A percentile compares a stretch with the other conserved stretches of the same genome.
phyloP scores from a whole-genome alignment of 2,797 vertebrate species.

The Kryptopterus vitreolus region DNA sequence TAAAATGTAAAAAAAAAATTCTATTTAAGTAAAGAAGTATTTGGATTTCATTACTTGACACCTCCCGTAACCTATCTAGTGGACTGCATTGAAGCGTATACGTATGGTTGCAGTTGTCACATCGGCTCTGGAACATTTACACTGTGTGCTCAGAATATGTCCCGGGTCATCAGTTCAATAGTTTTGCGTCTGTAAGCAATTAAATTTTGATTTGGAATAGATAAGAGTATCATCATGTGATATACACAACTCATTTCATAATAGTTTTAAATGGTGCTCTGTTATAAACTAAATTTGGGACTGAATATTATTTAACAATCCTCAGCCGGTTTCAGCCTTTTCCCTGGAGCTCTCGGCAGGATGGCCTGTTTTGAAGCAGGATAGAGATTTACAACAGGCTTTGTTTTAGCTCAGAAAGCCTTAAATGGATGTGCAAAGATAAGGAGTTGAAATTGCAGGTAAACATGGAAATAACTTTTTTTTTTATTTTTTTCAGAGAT shows the following conservation, averaged over 20 bases:
- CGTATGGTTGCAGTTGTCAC: background rate
- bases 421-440: conserved; percentile 61
- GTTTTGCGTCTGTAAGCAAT: background rate
- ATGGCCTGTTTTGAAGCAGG: background rate
- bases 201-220: background rate
- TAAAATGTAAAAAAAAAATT: too few relatives aligned
- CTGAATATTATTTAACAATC: too few relatives aligned
- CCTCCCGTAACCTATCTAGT: too few relatives aligned
- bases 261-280: background rate
- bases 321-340: too few relatives aligned
- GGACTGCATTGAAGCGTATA: background rate
- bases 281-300: background rate
- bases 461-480: conserved; percentile 77
- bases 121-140: background rate
- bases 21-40: too few relatives aligned
- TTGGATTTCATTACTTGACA: too few relatives aligned
- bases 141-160: background rate
- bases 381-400: background rate
- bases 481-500: too few relatives aligned
- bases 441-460: conserved; percentile 60
- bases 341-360: background rate
- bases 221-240: background rate
- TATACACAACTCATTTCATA: background rate
- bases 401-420: conserved; percentile 40
- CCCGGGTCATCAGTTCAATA: background rate